phyloP scores from a whole-genome alignment of 1,140 invertebrate species.

The Panonychus citri region DNA sequence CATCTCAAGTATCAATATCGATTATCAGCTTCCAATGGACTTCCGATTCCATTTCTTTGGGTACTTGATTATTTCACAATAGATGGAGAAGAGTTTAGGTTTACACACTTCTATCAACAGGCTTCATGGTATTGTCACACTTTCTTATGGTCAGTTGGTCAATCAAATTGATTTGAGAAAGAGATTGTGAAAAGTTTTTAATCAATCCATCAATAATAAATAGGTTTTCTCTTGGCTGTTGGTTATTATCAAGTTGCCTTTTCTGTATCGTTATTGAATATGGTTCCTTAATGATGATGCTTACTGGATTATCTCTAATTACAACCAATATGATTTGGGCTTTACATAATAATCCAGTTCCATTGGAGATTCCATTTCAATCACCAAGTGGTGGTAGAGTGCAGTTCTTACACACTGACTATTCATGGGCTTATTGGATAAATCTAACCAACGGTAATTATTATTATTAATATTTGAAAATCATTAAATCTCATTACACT shows the following conservation, averaged over 20 bases:
- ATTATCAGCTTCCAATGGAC: conserved; percentile 29
- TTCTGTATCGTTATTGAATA: conserved; percentile 30
- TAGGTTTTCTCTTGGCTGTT: conserved; percentile 32
- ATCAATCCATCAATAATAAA: not conserved
- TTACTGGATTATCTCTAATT: conserved; percentile 29
- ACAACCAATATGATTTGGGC: conserved; percentile 29
- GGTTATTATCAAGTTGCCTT: conserved; percentile 32
- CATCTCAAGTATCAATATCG: conserved; percentile 30
- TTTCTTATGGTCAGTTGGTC: conserved; percentile 28
- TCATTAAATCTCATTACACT: conserved; percentile 1
- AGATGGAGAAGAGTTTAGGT: conserved; percentile 36
- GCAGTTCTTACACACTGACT: conserved; percentile 22
- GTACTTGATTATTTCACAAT: conserved; percentile 38
- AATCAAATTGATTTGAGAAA: not conserved
- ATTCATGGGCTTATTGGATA: conserved; percentile 30
- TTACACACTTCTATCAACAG: conserved; percentile 33
- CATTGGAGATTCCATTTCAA: conserved; percentile 31
- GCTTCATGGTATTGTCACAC: conserved; percentile 38
- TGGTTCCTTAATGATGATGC: conserved; percentile 26
- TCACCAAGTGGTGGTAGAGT: conserved; percentile 4
- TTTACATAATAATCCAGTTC: conserved; percentile 27
- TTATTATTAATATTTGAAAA: conserved; percentile 5
- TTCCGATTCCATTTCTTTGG: conserved; percentile 36
- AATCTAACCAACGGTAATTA: conserved; percentile 28
- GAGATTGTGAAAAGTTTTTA: not conserved